These are phyloP conservation scores for Amitus sp. DNA, from an alignment of 2,888 invertebrate species.

Conservation along the genomic window DNA sequence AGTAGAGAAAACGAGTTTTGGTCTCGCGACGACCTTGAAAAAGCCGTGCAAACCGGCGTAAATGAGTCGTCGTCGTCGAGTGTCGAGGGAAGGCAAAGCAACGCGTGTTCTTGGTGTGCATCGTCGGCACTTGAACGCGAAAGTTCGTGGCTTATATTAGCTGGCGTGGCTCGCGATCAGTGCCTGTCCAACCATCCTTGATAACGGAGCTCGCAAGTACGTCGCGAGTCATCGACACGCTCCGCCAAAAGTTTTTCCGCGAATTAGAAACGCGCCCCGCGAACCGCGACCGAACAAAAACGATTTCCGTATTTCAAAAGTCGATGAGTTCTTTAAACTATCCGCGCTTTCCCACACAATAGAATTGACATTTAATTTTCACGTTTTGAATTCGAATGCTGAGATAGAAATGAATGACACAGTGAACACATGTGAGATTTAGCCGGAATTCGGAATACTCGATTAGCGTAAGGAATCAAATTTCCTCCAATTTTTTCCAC, in stretches of 20 bases:
- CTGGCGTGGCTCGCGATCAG: conserved; percentile 53
- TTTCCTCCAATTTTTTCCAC: too few relatives aligned
- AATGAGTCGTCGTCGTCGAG: neutral
- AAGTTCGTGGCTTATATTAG: conserved; percentile 47
- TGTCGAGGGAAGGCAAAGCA: neutral
- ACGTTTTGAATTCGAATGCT: too few relatives aligned
- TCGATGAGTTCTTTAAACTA: conserved; percentile 1
- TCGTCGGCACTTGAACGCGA: conserved; percentile 19
- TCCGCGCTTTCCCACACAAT: too few relatives aligned
- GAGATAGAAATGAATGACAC: neutral
- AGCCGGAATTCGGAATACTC: conserved; percentile 20
- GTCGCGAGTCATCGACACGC: conserved; percentile 29
- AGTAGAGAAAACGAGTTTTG: too few relatives aligned
- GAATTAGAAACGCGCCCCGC: conserved; percentile 15
- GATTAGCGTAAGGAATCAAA: conserved; percentile 23
- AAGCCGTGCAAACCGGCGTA: neutral
- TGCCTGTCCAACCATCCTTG: conserved; percentile 56
- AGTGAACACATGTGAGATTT: conserved; percentile 7
- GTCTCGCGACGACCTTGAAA: neutral
- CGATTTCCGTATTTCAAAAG: neutral
- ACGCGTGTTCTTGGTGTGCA: conserved; percentile 10
- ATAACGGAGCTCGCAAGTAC: conserved; percentile 48
- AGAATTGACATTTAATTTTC: too few relatives aligned
- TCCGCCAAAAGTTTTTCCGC: conserved; percentile 18
- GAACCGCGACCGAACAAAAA: conserved; percentile 3